Evolutionary conservation across 64 coral and sea anemone genomes (phyloP).

Genomic region (Montipora capricornis): DNA sequence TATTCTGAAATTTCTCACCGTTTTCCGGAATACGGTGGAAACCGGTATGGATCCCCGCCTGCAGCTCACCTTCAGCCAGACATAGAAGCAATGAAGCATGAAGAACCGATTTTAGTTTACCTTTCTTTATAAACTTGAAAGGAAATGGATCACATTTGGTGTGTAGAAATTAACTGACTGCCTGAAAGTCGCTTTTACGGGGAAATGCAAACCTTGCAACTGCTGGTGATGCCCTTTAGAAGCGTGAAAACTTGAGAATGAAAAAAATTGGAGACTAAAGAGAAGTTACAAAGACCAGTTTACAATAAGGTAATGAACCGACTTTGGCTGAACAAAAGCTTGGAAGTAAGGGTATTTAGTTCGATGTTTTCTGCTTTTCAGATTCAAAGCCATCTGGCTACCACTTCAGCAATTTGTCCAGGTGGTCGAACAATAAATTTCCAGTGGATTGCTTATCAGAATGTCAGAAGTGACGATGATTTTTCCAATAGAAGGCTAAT

Average conservation of each 20-base stretch:
- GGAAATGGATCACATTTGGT: no score
- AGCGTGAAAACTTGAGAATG: no score
- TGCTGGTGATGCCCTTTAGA: no score
- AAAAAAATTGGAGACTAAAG: no score
- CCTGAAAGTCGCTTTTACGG: no score
- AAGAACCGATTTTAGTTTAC: no score
- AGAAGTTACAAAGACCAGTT: no score
- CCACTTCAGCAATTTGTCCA: neutral
- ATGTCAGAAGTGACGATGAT: neutral
- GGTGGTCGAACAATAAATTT: neutral
- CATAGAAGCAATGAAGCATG: no score
- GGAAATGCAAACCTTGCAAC: no score
- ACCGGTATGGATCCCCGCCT: slow-evolving; percentile 8
- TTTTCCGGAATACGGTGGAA: slow-evolving; percentile 26
- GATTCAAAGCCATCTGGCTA: neutral
- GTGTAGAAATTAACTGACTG: no score
- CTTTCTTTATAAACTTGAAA: no score
- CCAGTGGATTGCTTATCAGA: neutral
- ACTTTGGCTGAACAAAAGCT: neutral
- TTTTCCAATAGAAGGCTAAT: neutral
- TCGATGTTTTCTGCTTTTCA: neutral
- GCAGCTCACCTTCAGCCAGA: no score
- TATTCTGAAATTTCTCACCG: slow-evolving; percentile 34
- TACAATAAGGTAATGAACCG: neutral
- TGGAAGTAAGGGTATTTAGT: neutral